These are phyloP conservation scores for Drosophila colorata DNA, from an alignment of 2,888 invertebrate genomes.

Conservation along the genomic window DNA sequence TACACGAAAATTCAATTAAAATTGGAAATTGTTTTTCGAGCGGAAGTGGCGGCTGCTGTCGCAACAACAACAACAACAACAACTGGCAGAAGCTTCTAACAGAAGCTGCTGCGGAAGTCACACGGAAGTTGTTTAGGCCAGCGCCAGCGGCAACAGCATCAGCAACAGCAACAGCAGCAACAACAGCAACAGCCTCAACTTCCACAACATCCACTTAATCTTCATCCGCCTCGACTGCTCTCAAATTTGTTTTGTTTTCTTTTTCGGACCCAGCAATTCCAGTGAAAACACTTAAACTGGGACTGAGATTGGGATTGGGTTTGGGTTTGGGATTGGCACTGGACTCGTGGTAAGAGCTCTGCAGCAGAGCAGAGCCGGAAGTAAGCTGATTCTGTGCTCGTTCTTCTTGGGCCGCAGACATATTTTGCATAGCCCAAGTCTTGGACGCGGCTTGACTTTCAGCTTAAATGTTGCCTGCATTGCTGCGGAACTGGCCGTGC, in stretches of 20 bases:
- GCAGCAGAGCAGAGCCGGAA: conserved; percentile 33
- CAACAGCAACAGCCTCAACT: conserved; percentile 8
- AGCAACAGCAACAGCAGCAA: conserved; percentile 34
- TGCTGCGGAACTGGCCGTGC: conserved; percentile 64
- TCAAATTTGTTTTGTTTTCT: conserved; percentile 30
- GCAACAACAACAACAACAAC: conserved; percentile 3
- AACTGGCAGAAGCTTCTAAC: conserved; percentile 25
- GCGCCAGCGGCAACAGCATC: conserved; percentile 13
- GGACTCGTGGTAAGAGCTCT: conserved; percentile 4
- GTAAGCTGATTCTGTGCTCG: conserved; percentile 41
- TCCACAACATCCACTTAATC: conserved; percentile 49
- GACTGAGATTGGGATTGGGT: background rate
- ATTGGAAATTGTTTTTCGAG: conserved; percentile 61
- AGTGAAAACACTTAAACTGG: conserved; percentile 55
- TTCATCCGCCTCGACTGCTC: conserved; percentile 24
- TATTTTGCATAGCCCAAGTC: conserved; percentile 50
- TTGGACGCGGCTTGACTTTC: conserved; percentile 14
- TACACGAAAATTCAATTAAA: conserved; percentile 79
- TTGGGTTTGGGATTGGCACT: background rate
- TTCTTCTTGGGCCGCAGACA: conserved; percentile 12
- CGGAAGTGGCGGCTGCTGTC: conserved; percentile 52
- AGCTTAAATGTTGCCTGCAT: conserved; percentile 16
- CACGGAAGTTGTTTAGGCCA: conserved; percentile 80
- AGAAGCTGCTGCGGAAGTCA: conserved; percentile 65
- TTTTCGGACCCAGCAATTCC: conserved; percentile 51